Conservation (phyloP, 92 coral and sea anemone species). For the Zoanthus gigantus region DNA sequence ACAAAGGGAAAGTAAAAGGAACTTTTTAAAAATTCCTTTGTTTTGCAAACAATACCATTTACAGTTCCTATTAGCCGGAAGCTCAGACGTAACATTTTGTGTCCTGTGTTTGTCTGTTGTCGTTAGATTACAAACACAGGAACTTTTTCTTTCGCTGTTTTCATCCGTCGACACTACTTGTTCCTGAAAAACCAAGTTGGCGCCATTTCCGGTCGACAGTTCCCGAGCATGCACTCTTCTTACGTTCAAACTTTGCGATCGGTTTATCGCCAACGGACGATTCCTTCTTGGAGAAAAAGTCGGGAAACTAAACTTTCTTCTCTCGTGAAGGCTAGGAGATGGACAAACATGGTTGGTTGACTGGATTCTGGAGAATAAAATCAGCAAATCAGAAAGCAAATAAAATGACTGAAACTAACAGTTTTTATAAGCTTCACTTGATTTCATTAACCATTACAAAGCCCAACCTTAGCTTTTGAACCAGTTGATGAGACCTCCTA, state of each 20-base stretch:
- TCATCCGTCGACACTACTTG: neutral
- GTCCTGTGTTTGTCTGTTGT: neutral
- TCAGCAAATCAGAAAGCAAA: neutral
- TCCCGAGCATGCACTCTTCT: neutral
- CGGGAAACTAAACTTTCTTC: conserved; percentile 4
- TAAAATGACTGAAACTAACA: too few species aligned
- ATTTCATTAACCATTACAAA: too few species aligned
- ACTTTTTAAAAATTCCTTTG: conserved; percentile 2
- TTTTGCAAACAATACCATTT: conserved; percentile 15
- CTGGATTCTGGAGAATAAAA: neutral
- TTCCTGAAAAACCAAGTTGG: neutral
- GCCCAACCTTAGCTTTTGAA: too few species aligned
- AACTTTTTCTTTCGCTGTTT: neutral
- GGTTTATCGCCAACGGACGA: neutral
- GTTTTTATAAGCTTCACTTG: too few species aligned
- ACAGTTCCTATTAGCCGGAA: neutral
- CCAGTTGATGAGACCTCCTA: too few species aligned
- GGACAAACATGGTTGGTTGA: neutral
- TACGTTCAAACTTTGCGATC: neutral
- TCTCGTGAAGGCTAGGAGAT: neutral
- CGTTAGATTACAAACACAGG: neutral
- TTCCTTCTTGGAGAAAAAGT: neutral
- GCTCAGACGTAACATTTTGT: neutral
- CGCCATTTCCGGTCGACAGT: neutral
- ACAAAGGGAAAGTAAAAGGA: conserved; percentile 5